A percentile compares a stretch with the other conserved stretches of the same genome.
phyloP scores from a whole-genome alignment of 2,797 vertebrate genomes.

The Furcifer pardalis region DNA sequence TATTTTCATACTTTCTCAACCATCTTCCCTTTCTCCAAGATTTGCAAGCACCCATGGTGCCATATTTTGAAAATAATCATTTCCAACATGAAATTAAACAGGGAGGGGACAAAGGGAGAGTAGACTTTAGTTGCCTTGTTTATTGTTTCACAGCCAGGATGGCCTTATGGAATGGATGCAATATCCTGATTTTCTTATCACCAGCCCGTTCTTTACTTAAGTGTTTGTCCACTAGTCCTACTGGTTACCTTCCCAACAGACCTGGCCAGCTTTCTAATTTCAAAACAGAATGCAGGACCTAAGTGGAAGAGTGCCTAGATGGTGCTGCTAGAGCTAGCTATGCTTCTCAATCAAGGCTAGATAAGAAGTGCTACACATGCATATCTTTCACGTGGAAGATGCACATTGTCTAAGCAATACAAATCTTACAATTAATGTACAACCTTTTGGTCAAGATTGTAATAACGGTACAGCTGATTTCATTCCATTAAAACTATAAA shows the following conservation, averaged over 20 bases:
- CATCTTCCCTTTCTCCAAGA: neutral
- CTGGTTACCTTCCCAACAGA: conserved; percentile 29
- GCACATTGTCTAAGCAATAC: neutral
- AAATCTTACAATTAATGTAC: conserved; percentile 15
- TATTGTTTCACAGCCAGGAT: neutral
- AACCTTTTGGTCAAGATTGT: conserved; percentile 39
- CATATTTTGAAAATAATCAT: neutral
- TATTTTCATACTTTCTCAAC: neutral
- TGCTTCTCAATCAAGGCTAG: conserved; percentile 45
- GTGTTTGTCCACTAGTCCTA: neutral
- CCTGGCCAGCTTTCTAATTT: conserved; percentile 9
- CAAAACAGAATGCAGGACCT: conserved; percentile 42
- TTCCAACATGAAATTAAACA: neutral
- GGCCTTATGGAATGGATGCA: neutral
- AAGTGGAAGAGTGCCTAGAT: conserved; percentile 38
- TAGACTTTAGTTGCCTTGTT: neutral
- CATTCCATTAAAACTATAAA: conserved; percentile 80
- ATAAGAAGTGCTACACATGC: conserved; percentile 66
- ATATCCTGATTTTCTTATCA: neutral
- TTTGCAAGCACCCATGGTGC: neutral
- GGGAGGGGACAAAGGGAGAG: neutral
- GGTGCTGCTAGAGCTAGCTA: conserved; percentile 34
- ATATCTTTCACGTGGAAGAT: conserved; percentile 33
- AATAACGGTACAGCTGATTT: conserved; percentile 74
- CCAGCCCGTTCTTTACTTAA: neutral